Evolutionary conservation across 2,113 vertebrate genomes (phyloP).

Genomic region (Smithornis capensis): DNA sequence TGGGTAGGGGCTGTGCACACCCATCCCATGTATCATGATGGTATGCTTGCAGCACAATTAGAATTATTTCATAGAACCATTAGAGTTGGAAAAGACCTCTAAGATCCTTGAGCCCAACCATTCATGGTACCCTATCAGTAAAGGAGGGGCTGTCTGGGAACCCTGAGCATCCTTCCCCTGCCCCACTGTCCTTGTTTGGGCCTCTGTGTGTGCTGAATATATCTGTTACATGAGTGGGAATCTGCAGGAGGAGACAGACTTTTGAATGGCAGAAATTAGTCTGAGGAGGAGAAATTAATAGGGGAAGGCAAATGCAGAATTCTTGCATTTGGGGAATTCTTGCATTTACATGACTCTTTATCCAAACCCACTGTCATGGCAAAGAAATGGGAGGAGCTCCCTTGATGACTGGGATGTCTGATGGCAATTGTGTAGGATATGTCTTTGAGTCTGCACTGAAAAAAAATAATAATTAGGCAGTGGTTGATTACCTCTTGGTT

Average conservation of each 20-base stretch:
- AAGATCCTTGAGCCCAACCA: background rate
- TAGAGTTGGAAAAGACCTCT: background rate
- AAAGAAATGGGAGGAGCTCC: background rate
- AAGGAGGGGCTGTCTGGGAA: background rate
- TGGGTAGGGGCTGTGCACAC: background rate
- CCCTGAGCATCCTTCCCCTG: background rate
- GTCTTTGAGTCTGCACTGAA: background rate
- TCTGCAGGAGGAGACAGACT: background rate
- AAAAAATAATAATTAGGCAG: background rate
- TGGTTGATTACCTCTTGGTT: background rate
- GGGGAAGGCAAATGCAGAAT: background rate
- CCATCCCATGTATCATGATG: no score
- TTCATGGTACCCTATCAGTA: background rate
- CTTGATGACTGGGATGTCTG: rapidly evolving
- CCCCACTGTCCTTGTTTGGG: background rate
- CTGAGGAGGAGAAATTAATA: background rate
- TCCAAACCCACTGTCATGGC: background rate
- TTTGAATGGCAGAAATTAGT: background rate
- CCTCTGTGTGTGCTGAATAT: rapidly evolving
- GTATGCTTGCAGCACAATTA: rapidly evolving
- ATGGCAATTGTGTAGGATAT: rapidly evolving
- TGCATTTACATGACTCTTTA: rapidly evolving
- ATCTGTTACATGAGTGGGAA: rapidly evolving
- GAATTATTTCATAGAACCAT: background rate
- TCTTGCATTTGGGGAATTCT: background rate